phyloP scores from a whole-genome alignment of 35 echinoderm and acorn worm species.

The Heliocidaris tuberculata region DNA sequence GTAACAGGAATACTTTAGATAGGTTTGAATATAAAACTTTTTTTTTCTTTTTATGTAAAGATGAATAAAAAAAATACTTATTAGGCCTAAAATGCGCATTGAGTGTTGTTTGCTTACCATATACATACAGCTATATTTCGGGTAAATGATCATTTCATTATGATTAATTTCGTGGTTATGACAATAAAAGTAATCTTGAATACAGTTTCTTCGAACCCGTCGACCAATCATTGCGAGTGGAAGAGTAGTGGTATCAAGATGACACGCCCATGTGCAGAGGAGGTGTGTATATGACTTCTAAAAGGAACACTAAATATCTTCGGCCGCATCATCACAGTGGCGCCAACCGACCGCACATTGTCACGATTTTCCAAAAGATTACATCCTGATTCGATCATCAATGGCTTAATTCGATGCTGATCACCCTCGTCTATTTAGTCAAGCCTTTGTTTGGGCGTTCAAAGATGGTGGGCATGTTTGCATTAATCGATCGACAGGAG shows the following conservation, averaged over 20 bases:
- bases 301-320: not conserved
- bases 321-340: not conserved
- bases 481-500: constrained; percentile 19
- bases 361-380: not conserved
- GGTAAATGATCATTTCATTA: no score
- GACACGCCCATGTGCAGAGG: not conserved
- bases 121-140: no score
- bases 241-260: no score
- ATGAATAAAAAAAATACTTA: no score
- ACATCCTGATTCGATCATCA: constrained; percentile 39
- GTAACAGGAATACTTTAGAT: no score
- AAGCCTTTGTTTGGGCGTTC: not conserved
- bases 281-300: not conserved
- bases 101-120: no score
- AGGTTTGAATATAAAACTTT: no score
- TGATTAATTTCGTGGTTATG: no score
- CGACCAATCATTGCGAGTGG: no score
- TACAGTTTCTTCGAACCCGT: not conserved
- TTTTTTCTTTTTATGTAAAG: no score
- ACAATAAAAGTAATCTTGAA: not conserved
- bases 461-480: not conserved
- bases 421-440: not conserved
- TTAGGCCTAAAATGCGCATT: no score
- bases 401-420: constrained; percentile 4
- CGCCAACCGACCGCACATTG: not conserved